Conservation (phyloP, 2,113 vertebrate species). For the Stercorarius parasiticus region DNA sequence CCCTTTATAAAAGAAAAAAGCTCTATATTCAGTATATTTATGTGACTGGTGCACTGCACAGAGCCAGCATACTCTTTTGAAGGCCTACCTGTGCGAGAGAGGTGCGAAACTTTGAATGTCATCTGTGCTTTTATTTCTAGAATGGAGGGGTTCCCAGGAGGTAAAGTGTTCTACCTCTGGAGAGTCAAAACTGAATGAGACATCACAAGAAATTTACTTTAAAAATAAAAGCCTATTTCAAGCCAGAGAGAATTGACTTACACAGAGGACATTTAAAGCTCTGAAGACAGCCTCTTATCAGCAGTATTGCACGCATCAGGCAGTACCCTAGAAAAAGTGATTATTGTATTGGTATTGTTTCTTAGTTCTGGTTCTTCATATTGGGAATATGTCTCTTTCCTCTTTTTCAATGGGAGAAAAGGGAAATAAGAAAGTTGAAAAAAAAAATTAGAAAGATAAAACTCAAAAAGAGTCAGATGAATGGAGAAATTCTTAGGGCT, state of each 20-base stretch:
- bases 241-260: background rate
- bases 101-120: background rate
- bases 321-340: background rate
- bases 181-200: background rate
- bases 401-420: background rate
- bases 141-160: background rate
- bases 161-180: background rate
- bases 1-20: background rate
- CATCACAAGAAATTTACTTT: background rate
- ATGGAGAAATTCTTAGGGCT: background rate
- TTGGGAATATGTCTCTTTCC: background rate
- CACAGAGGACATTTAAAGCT: background rate
- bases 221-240: background rate
- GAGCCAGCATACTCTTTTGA: background rate
- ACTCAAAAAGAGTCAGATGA: background rate
- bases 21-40: background rate
- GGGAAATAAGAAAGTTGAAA: background rate
- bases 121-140: background rate
- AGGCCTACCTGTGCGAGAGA: background rate
- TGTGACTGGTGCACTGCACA: background rate
- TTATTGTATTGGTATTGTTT: background rate
- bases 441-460: background rate
- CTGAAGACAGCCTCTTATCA: background rate
- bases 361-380: background rate
- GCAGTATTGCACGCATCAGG: background rate